Conservation (phyloP, 2,888 invertebrate species). For the Creontiades dilutus region DNA sequence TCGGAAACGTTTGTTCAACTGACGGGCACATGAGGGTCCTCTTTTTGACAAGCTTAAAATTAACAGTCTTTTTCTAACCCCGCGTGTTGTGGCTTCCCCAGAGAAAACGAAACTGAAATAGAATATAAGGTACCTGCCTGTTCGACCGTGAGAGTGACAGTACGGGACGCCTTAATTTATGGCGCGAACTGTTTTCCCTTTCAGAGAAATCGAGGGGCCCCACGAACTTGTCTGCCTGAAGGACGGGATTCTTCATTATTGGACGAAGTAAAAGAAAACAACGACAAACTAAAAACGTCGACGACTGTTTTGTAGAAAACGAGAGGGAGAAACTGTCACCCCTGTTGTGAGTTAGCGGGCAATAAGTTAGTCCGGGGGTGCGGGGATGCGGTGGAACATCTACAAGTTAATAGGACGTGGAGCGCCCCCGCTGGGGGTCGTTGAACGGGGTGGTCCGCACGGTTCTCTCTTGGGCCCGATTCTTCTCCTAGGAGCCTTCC, state of each 20-base stretch:
- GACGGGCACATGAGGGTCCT: neutral
- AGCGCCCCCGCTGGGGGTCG: constrained; percentile 53
- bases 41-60: constrained; percentile 26
- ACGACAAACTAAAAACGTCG: constrained; percentile 33
- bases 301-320: constrained; percentile 28
- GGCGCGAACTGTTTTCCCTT: constrained; percentile 59
- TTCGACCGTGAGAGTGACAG: constrained; percentile 46
- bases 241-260: constrained; percentile 28
- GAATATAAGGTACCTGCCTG: constrained; percentile 28
- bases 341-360: constrained; percentile 47
- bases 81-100: constrained; percentile 22
- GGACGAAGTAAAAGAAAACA: neutral
- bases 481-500: neutral
- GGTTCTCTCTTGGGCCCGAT: neutral
- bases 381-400: neutral
- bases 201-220: constrained; percentile 22
- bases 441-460: constrained; percentile 57
- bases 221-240: neutral
- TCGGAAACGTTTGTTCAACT: neutral
- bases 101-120: constrained; percentile 36
- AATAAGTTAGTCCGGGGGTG: constrained; percentile 41
- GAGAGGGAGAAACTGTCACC: constrained; percentile 56
- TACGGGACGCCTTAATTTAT: constrained; percentile 30
- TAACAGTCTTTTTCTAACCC: neutral
- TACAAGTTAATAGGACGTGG: constrained; percentile 45